These are phyloP conservation scores for Protosalanx chinensis DNA, from an alignment of 2,797 vertebrate species.

Conservation along the genomic window DNA sequence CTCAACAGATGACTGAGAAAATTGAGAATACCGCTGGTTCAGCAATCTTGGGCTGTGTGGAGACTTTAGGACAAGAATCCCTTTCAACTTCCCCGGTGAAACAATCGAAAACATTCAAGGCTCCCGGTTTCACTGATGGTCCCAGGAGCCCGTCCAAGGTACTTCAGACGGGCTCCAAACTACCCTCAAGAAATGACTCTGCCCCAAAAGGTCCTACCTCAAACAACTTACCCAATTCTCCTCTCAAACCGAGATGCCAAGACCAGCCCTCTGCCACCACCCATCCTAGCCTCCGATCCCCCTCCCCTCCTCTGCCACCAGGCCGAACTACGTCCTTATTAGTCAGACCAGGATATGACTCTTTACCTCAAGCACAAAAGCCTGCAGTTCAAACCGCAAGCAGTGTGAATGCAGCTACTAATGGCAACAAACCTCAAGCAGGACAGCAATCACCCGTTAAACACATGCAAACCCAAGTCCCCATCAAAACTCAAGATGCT, in stretches of 20 bases:
- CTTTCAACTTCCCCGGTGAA: conserved; percentile 71
- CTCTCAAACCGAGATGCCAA: conserved; percentile 68
- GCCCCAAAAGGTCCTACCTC: conserved; percentile 62
- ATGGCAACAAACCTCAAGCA: conserved; percentile 44
- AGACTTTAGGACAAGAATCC: conserved; percentile 61
- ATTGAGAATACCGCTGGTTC: conserved; percentile 27
- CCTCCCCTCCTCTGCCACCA: conserved; percentile 76
- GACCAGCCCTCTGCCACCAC: conserved; percentile 63
- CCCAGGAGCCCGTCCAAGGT: conserved; percentile 66
- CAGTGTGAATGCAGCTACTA: conserved; percentile 50
- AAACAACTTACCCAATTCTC: conserved; percentile 68
- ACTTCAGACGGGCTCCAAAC: conserved; percentile 54
- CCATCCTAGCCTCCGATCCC: conserved; percentile 57
- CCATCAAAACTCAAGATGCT: conserved; percentile 44
- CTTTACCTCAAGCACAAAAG: conserved; percentile 55
- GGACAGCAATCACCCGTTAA: conserved; percentile 41
- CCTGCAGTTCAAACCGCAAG: conserved; percentile 50
- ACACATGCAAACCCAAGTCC: conserved; percentile 64
- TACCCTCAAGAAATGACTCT: conserved; percentile 49
- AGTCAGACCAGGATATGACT: conserved; percentile 66
- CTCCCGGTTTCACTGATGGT: conserved; percentile 57
- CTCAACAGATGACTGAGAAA: conserved; percentile 68
- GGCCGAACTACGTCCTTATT: conserved; percentile 81
- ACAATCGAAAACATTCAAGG: conserved; percentile 69
- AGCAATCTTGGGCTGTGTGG: conserved; percentile 56